phyloP scores from a whole-genome alignment of 2,113 vertebrate genomes.

The Cyphomyrus plagiostoma region DNA sequence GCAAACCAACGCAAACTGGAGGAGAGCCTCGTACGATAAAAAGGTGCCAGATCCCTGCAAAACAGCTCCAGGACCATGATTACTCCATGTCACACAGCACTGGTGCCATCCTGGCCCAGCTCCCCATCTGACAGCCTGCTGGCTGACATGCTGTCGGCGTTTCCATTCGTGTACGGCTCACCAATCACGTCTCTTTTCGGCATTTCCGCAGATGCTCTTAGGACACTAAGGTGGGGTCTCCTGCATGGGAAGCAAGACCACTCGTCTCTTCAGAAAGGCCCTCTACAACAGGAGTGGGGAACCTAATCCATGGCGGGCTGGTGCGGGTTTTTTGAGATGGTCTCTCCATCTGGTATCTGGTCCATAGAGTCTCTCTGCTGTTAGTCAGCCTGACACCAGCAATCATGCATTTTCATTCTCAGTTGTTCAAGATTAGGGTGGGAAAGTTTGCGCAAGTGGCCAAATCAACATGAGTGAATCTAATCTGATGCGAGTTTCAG shows the following conservation, averaged over 20 bases:
- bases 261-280: not conserved
- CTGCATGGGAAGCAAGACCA: not conserved
- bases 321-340: no score
- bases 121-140: not conserved
- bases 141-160: not conserved
- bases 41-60: not conserved
- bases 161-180: not conserved
- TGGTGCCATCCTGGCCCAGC: not conserved
- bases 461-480: no score
- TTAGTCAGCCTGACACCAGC: not conserved
- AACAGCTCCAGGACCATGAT: not conserved
- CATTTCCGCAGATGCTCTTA: not conserved
- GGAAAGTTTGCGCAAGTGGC: not conserved
- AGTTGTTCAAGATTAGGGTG: not conserved
- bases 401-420: not conserved
- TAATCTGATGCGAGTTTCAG: not conserved
- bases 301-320: no score
- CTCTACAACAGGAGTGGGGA: no score
- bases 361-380: not conserved
- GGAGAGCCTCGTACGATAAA: not conserved
- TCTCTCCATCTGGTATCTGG: not conserved
- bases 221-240: not conserved
- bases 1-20: slow-evolving; percentile 1
- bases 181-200: not conserved
- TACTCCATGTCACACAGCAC: not conserved